phyloP scores from a whole-genome alignment of 1,140 invertebrate genomes.

The Heliconius himera region DNA sequence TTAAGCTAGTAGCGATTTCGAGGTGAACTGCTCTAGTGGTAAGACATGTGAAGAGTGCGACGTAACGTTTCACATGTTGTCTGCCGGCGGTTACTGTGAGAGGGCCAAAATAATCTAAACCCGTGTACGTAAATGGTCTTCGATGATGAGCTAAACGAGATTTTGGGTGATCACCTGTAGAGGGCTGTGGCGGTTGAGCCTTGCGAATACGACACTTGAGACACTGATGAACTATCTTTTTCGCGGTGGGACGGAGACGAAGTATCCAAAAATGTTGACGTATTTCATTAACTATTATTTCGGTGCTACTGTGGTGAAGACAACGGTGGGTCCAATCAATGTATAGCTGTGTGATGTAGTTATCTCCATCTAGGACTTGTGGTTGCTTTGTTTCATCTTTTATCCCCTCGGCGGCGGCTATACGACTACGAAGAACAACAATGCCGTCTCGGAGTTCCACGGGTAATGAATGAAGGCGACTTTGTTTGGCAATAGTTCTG shows the following conservation, averaged over 20 bases:
- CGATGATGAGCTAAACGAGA: constrained; percentile 32
- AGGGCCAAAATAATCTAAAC: constrained; percentile 49
- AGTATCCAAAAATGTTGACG: constrained; percentile 9
- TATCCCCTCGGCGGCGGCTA: not conserved
- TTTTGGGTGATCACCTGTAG: too few species aligned
- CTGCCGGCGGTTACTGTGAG: constrained; percentile 48
- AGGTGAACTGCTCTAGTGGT: constrained; percentile 46
- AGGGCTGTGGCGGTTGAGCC: too few species aligned
- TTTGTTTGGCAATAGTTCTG: too few species aligned
- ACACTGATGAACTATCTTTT: not conserved
- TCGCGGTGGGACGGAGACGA: not conserved
- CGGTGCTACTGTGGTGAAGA: not conserved
- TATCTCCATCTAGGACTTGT: not conserved
- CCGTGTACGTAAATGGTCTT: constrained; percentile 42
- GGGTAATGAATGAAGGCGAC: too few species aligned
- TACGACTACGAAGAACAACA: too few species aligned
- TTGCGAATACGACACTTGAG: too few species aligned
- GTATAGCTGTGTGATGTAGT: not conserved
- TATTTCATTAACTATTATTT: constrained; percentile 7
- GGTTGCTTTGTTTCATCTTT: not conserved
- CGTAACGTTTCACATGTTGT: constrained; percentile 56
- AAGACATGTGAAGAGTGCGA: constrained; percentile 52
- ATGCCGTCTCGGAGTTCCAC: too few species aligned
- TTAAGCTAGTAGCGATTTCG: constrained; percentile 41
- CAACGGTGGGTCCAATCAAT: not conserved